Evolutionary conservation across 2,113 vertebrate species (phyloP).

Genomic region (Nicator chloris): DNA sequence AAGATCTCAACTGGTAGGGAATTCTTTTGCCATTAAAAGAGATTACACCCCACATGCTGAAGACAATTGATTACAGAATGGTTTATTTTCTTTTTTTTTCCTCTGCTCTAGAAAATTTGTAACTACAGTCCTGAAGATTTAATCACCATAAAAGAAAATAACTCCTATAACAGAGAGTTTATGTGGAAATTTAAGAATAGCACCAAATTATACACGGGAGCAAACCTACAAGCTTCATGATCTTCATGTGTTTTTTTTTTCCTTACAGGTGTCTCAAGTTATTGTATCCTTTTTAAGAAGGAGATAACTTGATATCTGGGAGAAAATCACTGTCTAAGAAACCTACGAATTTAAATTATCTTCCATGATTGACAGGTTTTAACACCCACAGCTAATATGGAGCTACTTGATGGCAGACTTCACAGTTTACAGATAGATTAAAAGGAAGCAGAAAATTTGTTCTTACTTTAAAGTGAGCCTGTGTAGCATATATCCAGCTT

Average conservation of each 20-base stretch:
- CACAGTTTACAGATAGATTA: conserved; percentile 16
- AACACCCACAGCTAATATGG: conserved; percentile 28
- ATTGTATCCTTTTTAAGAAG: background rate
- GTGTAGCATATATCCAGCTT: background rate
- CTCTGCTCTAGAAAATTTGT: background rate
- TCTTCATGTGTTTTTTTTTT: background rate
- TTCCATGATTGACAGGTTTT: background rate
- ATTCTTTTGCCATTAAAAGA: background rate
- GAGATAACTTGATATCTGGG: background rate
- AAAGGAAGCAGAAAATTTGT: background rate
- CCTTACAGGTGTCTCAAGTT: background rate
- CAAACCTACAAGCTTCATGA: background rate
- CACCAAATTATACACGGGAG: background rate
- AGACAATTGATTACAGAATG: background rate
- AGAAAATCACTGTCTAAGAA: conserved; percentile 16
- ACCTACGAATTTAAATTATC: conserved; percentile 17
- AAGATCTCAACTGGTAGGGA: background rate
- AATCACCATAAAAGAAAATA: background rate
- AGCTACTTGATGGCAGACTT: conserved; percentile 17
- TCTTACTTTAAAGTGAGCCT: background rate
- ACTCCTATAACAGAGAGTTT: background rate
- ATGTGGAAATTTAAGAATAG: background rate
- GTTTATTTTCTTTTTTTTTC: rapidly evolving
- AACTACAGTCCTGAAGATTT: background rate
- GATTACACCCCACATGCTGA: background rate